Evolutionary conservation across 2,888 invertebrate genomes (phyloP), one percentile per base, ranked within the genome.

Genomic region (Pyrrhia umbra): DNA sequence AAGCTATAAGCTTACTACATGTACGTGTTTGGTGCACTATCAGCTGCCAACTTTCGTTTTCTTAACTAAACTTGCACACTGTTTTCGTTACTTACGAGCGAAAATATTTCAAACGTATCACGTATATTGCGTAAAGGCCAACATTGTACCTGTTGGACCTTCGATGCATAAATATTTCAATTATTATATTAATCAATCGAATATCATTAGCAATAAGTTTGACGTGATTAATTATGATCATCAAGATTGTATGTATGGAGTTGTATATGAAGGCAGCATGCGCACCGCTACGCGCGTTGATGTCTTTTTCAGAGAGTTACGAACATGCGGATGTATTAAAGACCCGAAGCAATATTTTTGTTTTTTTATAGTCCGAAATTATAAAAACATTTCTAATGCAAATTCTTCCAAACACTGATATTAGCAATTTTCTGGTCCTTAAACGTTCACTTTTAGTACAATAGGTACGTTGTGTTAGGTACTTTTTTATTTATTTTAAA

Each of bases 31-130:
- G 30, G 23, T 21, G 39, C 65, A 60, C 65, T 62, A 71, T 63
- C 49, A 59, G 46, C 63, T 75, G 76, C 57, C 46, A 66, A 77
- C 75, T 76, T 76, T 76, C 77, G 34, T 61, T 74, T 76, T 76
- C 73, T 43, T 55, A 54, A 64, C 52, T 46, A 61, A 66, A 70
- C 40, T 42, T 59, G 51, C 46, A 45, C 54, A 21, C 42, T 16
- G 43, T 51, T 21, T 45, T 42, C 49, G 56, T 39, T 63, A 27
- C 39, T 46, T 27, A n/a, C 4, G 34, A 34, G n/a, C n/a, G 34
- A 34, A 34, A 34, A 34, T 34, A n/a, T 34, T 13, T n/a, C 13
- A 34, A n/a, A 34, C n/a, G 4, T 34, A 34, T 34, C 57, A 43
- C 65, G 51, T 50, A 30, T 40, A 9, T 68, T 69, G 59, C 46